phyloP scores from a whole-genome alignment of 2,888 invertebrate species.

The Malacosoma neustria region DNA sequence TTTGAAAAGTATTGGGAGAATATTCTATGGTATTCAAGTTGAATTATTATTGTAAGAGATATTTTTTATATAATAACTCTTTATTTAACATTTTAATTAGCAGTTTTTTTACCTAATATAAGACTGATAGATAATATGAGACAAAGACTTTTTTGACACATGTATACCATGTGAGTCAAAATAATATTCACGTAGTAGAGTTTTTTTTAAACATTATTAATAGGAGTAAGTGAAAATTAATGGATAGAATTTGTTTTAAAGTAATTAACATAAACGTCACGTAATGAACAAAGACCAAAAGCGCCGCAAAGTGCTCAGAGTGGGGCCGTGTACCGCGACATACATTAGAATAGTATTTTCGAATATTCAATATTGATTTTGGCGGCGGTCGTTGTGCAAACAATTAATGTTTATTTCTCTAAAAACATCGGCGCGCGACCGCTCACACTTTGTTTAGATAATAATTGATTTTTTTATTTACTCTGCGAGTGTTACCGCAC shows the following conservation, averaged over 20 bases:
- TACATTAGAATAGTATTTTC: slow-evolving; percentile 73
- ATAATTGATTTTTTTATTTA: slow-evolving; percentile 68
- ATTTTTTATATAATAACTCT: no score
- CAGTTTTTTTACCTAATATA: no score
- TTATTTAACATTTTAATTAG: no score
- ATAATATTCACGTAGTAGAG: no score
- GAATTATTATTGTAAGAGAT: no score
- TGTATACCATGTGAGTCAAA: no score
- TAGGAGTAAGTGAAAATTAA: not conserved
- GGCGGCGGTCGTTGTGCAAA: slow-evolving; percentile 67
- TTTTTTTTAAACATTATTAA: no score
- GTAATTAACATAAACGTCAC: slow-evolving; percentile 24
- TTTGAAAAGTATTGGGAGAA: no score
- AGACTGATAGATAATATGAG: no score
- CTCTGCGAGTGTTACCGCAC: slow-evolving; percentile 51
- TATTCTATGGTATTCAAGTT: no score
- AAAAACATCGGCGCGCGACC: slow-evolving; percentile 66
- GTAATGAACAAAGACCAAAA: slow-evolving; percentile 50
- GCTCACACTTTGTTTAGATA: slow-evolving; percentile 65
- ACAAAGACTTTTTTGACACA: no score
- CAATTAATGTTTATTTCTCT: slow-evolving; percentile 71
- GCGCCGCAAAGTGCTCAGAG: slow-evolving; percentile 61
- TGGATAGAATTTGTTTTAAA: not conserved
- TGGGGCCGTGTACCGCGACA: slow-evolving; percentile 53
- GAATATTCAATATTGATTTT: slow-evolving; percentile 70